phyloP scores from a whole-genome alignment of 1,140 invertebrate species.

The Catajapyx aquilonaris region DNA sequence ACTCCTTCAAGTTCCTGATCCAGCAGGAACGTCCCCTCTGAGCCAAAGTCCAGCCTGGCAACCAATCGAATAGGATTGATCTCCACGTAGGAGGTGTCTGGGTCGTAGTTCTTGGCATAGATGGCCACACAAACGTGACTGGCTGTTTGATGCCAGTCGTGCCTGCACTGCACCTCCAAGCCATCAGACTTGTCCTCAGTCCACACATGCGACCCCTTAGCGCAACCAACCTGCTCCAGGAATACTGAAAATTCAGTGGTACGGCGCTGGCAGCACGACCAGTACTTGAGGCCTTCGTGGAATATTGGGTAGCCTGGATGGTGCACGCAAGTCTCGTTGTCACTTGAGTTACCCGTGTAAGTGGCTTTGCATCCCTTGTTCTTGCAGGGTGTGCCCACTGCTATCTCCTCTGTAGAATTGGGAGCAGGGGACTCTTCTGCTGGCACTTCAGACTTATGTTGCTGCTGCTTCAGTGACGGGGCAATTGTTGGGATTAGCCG shows the following conservation, averaged over 20 bases:
- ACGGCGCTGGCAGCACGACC: conserved; percentile 85
- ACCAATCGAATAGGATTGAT: conserved; percentile 74
- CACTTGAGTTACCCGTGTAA: conserved; percentile 43
- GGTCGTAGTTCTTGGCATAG: conserved; percentile 78
- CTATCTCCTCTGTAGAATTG: conserved; percentile 16
- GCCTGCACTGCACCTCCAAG: conserved; percentile 49
- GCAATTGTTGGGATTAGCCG: conserved; percentile 32
- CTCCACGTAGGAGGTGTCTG: conserved; percentile 47
- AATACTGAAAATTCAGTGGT: conserved; percentile 88
- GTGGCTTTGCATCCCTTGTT: conserved; percentile 61
- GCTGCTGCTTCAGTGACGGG: conserved; percentile 29
- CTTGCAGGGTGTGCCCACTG: conserved; percentile 67
- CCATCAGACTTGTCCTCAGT: conserved; percentile 35
- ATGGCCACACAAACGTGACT: conserved; percentile 61
- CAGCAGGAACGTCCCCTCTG: conserved; percentile 44
- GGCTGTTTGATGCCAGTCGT: conserved; percentile 85
- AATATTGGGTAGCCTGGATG: conserved; percentile 86
- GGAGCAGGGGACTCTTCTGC: conserved; percentile 3
- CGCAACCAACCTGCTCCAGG: conserved; percentile 67
- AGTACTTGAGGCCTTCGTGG: conserved; percentile 96
- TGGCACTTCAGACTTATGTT: conserved; percentile 12
- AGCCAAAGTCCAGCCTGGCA: conserved; percentile 44
- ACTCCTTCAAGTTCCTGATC: conserved; percentile 64
- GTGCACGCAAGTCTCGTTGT: conserved; percentile 45
- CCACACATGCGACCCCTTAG: conserved; percentile 68